A percentile compares a stretch with the other conserved stretches of the same genome.
Evolutionary conservation across 2,888 invertebrate genomes (phyloP).

Genomic region (Chalcis sispes): DNA sequence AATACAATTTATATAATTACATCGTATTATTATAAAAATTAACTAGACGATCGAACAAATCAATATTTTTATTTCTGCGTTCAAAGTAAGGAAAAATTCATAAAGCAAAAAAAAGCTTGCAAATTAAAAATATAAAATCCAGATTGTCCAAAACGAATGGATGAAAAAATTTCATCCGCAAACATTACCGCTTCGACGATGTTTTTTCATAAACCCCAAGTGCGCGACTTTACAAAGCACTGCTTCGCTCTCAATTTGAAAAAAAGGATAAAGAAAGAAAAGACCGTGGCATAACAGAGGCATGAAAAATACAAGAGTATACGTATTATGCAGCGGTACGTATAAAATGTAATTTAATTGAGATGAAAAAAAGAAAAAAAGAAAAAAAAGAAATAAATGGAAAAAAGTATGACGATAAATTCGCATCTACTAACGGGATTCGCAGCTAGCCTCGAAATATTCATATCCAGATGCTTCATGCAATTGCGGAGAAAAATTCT

Average conservation of each 20-base stretch:
- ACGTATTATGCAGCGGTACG: conserved; percentile 1
- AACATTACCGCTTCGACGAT: conserved; percentile 17
- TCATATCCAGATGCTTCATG: conserved; percentile 34
- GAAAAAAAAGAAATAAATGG: neutral
- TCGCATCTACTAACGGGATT: neutral
- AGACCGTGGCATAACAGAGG: conserved; percentile 24
- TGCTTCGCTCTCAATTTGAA: conserved; percentile 18
- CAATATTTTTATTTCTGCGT: no score
- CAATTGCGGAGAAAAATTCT: conserved; percentile 47
- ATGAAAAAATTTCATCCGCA: neutral
- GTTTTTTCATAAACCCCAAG: neutral
- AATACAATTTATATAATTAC: no score
- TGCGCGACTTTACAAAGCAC: conserved; percentile 45
- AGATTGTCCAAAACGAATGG: conserved; percentile 10
- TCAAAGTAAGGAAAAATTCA: no score
- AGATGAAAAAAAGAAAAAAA: conserved; percentile 7
- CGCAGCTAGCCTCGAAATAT: neutral
- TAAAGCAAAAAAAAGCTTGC: neutral
- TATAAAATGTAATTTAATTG: no score
- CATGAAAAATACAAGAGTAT: conserved; percentile 17
- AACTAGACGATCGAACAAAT: no score
- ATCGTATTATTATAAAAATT: no score
- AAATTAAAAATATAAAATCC: neutral
- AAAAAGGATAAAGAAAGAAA: conserved; percentile 5
- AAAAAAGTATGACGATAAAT: conserved; percentile 22